Conservation (phyloP, 2,888 invertebrate species). For the Rhamphomyia laevipes region DNA sequence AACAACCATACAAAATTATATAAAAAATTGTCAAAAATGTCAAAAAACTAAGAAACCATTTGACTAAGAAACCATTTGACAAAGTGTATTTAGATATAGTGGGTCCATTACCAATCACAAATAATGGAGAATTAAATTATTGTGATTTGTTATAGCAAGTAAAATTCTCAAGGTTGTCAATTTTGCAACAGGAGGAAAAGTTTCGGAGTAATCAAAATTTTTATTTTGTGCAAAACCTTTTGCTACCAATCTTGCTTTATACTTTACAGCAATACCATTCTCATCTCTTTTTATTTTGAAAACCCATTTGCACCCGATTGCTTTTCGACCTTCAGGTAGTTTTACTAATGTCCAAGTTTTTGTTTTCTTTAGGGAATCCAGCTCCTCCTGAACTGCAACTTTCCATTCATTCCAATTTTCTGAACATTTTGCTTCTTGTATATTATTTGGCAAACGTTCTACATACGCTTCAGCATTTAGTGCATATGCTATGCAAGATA, state of each 20-base stretch:
- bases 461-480: constrained; percentile 5
- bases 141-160: constrained; percentile 1
- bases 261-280: neutral
- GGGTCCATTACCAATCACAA: no score
- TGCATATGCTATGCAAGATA: neutral
- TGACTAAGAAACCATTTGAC: no score
- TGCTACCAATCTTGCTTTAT: constrained; percentile 6
- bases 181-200: constrained; percentile 11
- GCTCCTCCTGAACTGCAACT: constrained; percentile 12
- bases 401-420: neutral
- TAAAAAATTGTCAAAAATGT: no score
- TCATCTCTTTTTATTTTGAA: constrained; percentile 3
- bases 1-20: no score
- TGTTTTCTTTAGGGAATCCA: constrained; percentile 14
- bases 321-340: neutral
- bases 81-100: no score
- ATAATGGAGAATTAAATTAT: constrained; percentile 1
- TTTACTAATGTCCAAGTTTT: constrained; percentile 13
- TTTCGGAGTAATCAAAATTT: constrained; percentile 8
- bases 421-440: constrained; percentile 4
- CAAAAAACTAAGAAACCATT: no score
- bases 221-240: constrained; percentile 6
- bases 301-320: constrained; percentile 2
- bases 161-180: constrained; percentile 6
- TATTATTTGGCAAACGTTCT: neutral